A percentile compares a stretch with the other conserved stretches of the same genome.
Evolutionary conservation across 2,888 invertebrate genomes (phyloP).

Genomic region (Agrotis puta): DNA sequence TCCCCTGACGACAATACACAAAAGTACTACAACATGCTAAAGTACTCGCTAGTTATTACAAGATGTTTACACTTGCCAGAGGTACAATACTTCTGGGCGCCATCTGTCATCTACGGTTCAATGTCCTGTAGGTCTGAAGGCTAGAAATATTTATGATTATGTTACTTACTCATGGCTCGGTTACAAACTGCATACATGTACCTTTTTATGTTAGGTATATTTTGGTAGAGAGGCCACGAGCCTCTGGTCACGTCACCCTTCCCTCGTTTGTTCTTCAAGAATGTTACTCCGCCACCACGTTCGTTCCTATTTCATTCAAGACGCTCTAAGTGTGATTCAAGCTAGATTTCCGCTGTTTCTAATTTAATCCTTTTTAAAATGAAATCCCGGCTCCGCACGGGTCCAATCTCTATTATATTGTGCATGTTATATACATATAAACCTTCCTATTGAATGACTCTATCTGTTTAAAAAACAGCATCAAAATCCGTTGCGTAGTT

Average conservation of each 20-base stretch:
- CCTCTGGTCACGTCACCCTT: neutral
- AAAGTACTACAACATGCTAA: conserved; percentile 18
- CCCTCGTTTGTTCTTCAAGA: neutral
- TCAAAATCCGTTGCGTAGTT: no score
- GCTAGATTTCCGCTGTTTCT: no score
- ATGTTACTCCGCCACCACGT: neutral
- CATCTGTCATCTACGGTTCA: conserved; percentile 77
- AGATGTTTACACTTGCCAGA: conserved; percentile 58
- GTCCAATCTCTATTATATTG: no score
- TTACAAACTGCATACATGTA: conserved; percentile 3
- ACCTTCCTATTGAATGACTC: no score
- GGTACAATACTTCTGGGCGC: conserved; percentile 68
- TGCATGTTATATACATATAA: no score
- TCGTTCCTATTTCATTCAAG: no score
- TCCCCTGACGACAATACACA: conserved; percentile 31
- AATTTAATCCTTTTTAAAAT: no score
- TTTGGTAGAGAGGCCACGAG: neutral
- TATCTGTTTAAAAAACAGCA: no score
- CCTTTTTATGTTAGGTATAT: conserved; percentile 1
- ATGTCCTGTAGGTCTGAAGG: conserved; percentile 66
- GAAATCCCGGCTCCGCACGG: no score
- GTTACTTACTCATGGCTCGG: conserved; percentile 40
- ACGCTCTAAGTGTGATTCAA: no score
- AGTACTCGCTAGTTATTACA: conserved; percentile 34
- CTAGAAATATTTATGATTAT: conserved; percentile 48